phyloP scores from a whole-genome alignment of 2,888 invertebrate species.

The Ischnus inquisitorius region DNA sequence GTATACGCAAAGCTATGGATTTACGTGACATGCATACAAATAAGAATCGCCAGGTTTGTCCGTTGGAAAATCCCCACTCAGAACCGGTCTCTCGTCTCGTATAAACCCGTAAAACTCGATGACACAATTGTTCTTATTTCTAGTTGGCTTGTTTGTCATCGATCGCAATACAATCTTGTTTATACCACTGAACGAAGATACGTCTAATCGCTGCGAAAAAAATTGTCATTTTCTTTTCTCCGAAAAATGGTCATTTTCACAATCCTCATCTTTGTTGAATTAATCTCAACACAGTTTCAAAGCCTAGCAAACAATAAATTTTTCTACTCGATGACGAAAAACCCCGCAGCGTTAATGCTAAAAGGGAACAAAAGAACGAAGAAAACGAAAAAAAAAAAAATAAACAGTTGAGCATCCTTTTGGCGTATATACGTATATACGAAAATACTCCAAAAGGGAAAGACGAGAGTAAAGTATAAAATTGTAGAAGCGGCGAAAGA shows the following conservation, averaged over 20 bases:
- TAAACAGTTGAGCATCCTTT: not conserved
- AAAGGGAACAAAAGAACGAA: not conserved
- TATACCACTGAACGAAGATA: no score
- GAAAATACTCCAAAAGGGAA: not conserved
- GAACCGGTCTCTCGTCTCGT: constrained; percentile 5
- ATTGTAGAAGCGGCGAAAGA: not conserved
- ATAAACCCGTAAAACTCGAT: not conserved
- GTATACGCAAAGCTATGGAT: constrained; percentile 20
- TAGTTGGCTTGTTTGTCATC: not conserved
- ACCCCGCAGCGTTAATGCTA: not conserved
- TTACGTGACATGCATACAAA: constrained; percentile 39
- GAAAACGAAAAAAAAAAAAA: not conserved
- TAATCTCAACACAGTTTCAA: not conserved
- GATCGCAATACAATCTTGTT: not conserved
- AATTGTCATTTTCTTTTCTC: not conserved
- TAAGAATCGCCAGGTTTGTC: constrained; percentile 15
- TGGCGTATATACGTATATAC: not conserved
- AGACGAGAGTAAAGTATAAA: constrained; percentile 23
- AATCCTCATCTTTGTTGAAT: not conserved
- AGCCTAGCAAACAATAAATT: not conserved
- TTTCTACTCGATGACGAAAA: not conserved
- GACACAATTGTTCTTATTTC: not conserved
- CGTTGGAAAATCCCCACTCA: not conserved
- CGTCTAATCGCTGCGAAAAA: no score
- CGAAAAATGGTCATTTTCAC: no score